phyloP scores from a whole-genome alignment of 1,140 invertebrate genomes.

The Nephotettix cincticeps region DNA sequence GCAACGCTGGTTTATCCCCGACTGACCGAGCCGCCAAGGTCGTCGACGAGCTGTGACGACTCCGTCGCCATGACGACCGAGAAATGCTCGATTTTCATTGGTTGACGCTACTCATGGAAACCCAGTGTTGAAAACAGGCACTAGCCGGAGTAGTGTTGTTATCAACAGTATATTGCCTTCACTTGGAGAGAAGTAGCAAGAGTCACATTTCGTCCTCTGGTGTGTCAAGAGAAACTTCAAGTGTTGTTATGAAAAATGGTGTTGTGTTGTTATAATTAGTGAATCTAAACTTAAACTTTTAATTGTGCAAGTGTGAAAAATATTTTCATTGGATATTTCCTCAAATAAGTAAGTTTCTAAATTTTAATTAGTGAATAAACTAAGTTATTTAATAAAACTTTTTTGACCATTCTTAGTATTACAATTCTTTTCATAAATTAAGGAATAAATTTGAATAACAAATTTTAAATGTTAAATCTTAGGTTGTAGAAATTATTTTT shows the following conservation, averaged over 20 bases:
- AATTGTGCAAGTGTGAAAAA: neutral
- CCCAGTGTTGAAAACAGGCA: slow-evolving; percentile 5
- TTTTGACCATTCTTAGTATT: too few species aligned
- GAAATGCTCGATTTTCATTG: slow-evolving; percentile 9
- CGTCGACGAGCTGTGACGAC: neutral
- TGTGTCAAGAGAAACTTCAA: neutral
- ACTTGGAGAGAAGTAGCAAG: neutral
- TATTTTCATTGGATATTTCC: neutral
- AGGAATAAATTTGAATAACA: too few species aligned
- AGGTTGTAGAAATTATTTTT: too few species aligned
- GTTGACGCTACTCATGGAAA: neutral
- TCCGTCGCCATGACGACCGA: neutral
- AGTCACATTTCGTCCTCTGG: neutral
- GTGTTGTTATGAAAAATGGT: neutral
- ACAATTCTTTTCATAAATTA: too few species aligned
- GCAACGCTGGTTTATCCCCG: slow-evolving; percentile 9
- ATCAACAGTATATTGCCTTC: neutral
- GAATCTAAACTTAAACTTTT: neutral
- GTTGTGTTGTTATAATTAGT: neutral
- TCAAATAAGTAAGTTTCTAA: neutral
- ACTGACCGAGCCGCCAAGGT: slow-evolving; percentile 3
- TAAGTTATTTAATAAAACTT: too few species aligned
- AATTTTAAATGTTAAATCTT: too few species aligned
- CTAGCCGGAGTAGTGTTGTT: neutral
- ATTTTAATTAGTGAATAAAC: too few species aligned